Base-by-base conservation (phyloP, 2,113 vertebrate genomes). In the Tychaedon coryphoeus region DNA sequence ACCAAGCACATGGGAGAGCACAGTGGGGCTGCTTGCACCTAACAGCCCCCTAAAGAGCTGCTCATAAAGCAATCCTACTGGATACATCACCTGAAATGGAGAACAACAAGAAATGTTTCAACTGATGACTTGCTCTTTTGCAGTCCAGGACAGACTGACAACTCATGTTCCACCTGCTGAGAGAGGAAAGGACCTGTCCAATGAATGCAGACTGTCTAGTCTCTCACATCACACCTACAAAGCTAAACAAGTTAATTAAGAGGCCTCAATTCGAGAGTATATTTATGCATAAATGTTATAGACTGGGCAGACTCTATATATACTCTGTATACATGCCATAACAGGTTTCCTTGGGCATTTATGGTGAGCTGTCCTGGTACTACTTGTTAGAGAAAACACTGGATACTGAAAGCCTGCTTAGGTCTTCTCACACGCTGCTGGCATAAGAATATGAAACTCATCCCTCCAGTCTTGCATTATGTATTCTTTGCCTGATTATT, bases 311-410 rank as follows among this genome's bases (percentile, higher is more conserved):
- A 38, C 10, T 54, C 3, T 38, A 2, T 19, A 20, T 13, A 34
- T 11, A 26, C 11, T 40, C 4, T n/a, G 1, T 26, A 18, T 24
- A 47, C 29, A 13, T 19, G 50, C 13, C 29, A 4, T 42, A 75
- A 70, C n/a, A 77, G 10, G 10, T 40, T 95, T 70, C 24, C 51
- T 79, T 53, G 62, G 29, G 77, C 38, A 83, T 50, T 70, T 67
- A 6, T 64, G 38, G 51, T 56, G n/a, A 94, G 57, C 16, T 79
- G 53, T 66, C 61, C 65, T 70, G 34, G 14, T 77, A 82, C 17
- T 64, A 17, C 7, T 73, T 86, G 18, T 34, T 80, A 86, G 74
- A 76, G 50, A 89, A 90, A 95, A 90, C 12, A 82, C 8, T 43
- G 48, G 43, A 60, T 40, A 56, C 64, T 91, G 43, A 14, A 74